These are phyloP conservation scores for Eupithecia dodoneata DNA, from an alignment of 2,888 invertebrate species.

Conservation along the genomic window DNA sequence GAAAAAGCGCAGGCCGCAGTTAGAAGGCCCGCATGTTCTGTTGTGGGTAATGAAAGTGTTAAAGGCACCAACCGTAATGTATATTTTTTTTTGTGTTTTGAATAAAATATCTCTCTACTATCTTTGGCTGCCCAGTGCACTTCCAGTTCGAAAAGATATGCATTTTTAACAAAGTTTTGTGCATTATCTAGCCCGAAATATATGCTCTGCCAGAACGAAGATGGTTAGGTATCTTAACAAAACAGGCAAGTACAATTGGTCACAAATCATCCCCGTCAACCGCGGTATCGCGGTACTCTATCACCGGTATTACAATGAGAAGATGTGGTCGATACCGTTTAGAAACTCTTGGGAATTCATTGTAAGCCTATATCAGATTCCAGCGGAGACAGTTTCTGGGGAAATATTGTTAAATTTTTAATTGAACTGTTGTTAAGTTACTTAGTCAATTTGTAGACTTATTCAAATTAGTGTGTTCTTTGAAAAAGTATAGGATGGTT, in stretches of 20 bases:
- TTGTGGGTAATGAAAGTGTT: no score
- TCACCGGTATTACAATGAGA: constrained; percentile 28
- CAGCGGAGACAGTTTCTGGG: background rate
- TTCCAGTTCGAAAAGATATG: background rate
- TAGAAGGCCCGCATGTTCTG: no score
- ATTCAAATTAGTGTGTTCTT: no score
- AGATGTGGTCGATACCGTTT: constrained; percentile 29
- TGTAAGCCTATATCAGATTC: constrained; percentile 22
- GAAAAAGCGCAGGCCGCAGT: no score
- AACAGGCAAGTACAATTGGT: constrained; percentile 21
- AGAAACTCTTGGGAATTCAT: constrained; percentile 33
- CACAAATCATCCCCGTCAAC: constrained; percentile 29
- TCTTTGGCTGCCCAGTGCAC: background rate
- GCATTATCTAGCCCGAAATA: background rate
- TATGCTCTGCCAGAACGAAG: constrained; percentile 2
- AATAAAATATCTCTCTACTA: background rate
- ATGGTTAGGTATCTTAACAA: constrained; percentile 10
- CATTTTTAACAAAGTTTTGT: background rate
- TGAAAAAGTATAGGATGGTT: no score
- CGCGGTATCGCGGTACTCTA: constrained; percentile 13
- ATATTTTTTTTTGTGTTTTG: no score
- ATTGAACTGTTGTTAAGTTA: background rate
- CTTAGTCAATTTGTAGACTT: background rate
- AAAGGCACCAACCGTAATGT: no score
- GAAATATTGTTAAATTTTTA: background rate